phyloP scores from a whole-genome alignment of 2,888 invertebrate species.

The Octonoba sinensis region DNA sequence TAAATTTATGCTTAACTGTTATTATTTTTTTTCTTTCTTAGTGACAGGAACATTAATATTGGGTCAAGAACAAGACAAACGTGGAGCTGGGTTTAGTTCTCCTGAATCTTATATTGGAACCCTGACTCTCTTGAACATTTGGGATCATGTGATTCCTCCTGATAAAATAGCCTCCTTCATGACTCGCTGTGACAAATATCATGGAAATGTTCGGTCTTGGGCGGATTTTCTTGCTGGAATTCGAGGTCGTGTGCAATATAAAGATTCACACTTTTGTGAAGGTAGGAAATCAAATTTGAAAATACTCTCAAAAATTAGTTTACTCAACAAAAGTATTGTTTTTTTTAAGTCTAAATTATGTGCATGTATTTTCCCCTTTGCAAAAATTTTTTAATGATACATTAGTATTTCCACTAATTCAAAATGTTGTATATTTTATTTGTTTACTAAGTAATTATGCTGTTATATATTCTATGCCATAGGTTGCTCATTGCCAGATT shows the following conservation, averaged over 20 bases:
- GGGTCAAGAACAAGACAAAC: conserved; percentile 79
- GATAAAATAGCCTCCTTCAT: conserved; percentile 71
- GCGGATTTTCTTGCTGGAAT: conserved; percentile 75
- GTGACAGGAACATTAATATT: conserved; percentile 76
- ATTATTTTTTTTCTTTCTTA: conserved; percentile 55
- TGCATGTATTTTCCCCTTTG: not conserved
- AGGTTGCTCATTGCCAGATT: conserved; percentile 72
- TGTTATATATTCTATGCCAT: conserved; percentile 57
- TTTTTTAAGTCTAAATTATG: not conserved
- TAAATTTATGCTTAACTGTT: too few relatives aligned
- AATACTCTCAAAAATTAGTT: not conserved
- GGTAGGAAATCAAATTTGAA: conserved; percentile 67
- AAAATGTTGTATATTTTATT: too few relatives aligned
- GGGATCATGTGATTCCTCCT: conserved; percentile 74
- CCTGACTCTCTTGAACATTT: conserved; percentile 77
- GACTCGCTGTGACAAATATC: conserved; percentile 71
- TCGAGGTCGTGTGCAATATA: conserved; percentile 75
- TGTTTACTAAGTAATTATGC: too few relatives aligned
- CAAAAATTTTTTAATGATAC: too few relatives aligned
- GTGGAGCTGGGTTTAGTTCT: conserved; percentile 78
- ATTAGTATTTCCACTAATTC: too few relatives aligned
- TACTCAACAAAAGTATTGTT: not conserved
- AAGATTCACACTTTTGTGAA: conserved; percentile 76
- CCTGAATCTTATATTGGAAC: conserved; percentile 79
- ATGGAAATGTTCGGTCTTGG: conserved; percentile 78